phyloP scores from a whole-genome alignment of 2,113 vertebrate species.

The Mystacornis crossleyi region DNA sequence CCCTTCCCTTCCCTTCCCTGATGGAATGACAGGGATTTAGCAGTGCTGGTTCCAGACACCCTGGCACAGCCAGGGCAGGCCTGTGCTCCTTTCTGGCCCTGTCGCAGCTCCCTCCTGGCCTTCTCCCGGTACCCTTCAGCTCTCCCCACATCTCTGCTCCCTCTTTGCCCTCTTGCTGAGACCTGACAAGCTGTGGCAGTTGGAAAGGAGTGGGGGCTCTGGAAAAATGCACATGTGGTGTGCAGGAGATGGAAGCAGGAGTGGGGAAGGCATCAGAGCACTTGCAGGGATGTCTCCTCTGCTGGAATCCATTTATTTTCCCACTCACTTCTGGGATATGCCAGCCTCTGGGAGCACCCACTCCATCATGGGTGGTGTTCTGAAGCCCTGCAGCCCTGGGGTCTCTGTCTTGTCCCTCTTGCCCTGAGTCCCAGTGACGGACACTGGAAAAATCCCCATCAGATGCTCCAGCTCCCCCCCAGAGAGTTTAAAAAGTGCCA shows the following conservation, averaged over 20 bases:
- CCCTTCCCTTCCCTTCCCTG: neutral
- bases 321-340: fast-evolving
- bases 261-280: neutral
- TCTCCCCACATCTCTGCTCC: neutral
- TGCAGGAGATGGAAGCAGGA: neutral
- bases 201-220: neutral
- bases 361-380: fast-evolving
- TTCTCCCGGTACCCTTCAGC: fast-evolving
- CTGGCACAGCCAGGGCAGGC: neutral
- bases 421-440: fast-evolving
- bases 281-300: neutral
- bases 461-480: too few species aligned
- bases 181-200: neutral
- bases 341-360: neutral
- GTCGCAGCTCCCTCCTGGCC: neutral
- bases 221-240: neutral
- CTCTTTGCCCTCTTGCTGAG: neutral
- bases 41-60: fast-evolving
- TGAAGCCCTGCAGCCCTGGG: neutral
- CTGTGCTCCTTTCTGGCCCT: neutral
- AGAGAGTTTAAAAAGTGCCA: neutral
- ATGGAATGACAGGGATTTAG: neutral
- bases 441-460: fast-evolving
- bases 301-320: neutral
- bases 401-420: neutral